Evolutionary conservation across 2,888 invertebrate species (phyloP).

Genomic region (Gymnocheta viridis): DNA sequence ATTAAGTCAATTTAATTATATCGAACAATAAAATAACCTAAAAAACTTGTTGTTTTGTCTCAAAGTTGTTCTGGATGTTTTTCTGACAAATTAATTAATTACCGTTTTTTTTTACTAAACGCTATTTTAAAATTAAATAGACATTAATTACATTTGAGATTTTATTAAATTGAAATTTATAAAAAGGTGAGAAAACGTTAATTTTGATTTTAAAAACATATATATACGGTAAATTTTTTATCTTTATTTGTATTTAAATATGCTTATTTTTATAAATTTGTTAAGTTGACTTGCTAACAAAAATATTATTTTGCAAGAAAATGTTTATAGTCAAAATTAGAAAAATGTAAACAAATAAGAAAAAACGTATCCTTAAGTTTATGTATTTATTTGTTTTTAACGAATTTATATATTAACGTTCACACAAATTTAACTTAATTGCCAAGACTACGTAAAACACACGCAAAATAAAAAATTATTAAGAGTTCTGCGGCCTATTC

Average conservation of each 20-base stretch:
- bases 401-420: too few relatives aligned
- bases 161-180: background rate
- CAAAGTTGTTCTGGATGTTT: background rate
- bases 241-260: background rate
- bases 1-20: background rate
- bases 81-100: conserved; percentile 8
- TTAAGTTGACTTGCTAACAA: background rate
- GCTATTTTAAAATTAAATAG: background rate
- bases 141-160: background rate
- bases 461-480: too few relatives aligned
- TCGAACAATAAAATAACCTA: background rate
- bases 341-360: too few relatives aligned
- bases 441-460: too few relatives aligned
- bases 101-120: conserved; percentile 1
- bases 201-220: background rate
- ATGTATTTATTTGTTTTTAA: too few relatives aligned
- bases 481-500: too few relatives aligned
- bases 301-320: background rate
- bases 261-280: background rate
- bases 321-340: too few relatives aligned
- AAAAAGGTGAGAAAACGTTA: background rate
- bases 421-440: too few relatives aligned
- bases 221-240: too few relatives aligned
- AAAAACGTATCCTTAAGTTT: too few relatives aligned
- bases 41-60: conserved; percentile 15